A percentile compares a stretch with the other conserved stretches of the same genome.
phyloP scores from a whole-genome alignment of 1,140 invertebrate species.

The Lethocerus indicus region DNA sequence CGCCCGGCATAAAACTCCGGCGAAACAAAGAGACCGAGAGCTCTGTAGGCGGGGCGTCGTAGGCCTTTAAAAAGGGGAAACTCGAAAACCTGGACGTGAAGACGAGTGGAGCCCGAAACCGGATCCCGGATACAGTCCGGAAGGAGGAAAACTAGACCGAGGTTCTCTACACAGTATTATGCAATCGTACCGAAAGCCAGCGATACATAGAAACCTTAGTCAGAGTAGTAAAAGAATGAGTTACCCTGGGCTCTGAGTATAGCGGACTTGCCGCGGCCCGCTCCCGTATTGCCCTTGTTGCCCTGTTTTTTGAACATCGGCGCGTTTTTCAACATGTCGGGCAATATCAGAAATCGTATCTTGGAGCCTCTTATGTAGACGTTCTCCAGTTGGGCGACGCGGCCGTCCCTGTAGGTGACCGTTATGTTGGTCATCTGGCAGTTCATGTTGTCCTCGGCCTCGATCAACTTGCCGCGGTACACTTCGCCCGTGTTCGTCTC shows the following conservation, averaged over 20 bases:
- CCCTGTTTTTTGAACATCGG: constrained; percentile 98
- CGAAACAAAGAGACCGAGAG: too few species aligned
- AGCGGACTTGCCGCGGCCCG: constrained; percentile 78
- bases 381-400: constrained; percentile 86
- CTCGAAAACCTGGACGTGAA: too few species aligned
- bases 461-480: constrained; percentile 93
- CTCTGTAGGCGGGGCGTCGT: too few species aligned
- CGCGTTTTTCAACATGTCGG: constrained; percentile 99
- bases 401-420: constrained; percentile 84
- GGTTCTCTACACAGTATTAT: too few species aligned
- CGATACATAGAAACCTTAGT: too few species aligned
- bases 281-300: constrained; percentile 46
- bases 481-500: constrained; percentile 97
- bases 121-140: too few species aligned
- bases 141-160: too few species aligned
- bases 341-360: constrained; percentile 95
- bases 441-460: constrained; percentile 98
- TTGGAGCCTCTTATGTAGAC: constrained; percentile 98
- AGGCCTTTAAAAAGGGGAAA: too few species aligned
- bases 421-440: constrained; percentile 89
- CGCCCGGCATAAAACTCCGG: too few species aligned
- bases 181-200: too few species aligned
- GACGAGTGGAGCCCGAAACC: too few species aligned
- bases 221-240: constrained; percentile 29
- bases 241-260: constrained; percentile 91